A percentile compares a stretch with the other conserved stretches of the same genome.
Evolutionary conservation across 1,140 invertebrate species (phyloP).

Genomic region (Parasteatoda tepidariorum): DNA sequence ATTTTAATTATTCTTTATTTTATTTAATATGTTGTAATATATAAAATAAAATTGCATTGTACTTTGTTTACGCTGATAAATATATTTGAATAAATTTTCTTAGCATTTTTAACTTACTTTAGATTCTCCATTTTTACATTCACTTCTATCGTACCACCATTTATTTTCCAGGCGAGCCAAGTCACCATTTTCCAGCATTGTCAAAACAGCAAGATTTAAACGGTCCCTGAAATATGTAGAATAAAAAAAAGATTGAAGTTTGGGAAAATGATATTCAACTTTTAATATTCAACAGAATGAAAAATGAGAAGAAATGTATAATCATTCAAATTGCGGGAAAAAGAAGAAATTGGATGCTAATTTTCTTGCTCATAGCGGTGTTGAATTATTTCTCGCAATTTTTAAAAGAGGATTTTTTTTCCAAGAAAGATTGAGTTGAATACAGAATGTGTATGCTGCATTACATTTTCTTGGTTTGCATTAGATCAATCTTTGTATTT

Average conservation of each 20-base stretch:
- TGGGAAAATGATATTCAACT: no score
- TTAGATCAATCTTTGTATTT: background rate
- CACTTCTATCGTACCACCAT: conserved; percentile 86
- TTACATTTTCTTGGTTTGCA: background rate
- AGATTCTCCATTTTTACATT: conserved; percentile 68
- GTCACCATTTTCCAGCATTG: conserved; percentile 91
- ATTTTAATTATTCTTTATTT: no score
- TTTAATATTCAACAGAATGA: background rate
- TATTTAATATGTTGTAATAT: no score
- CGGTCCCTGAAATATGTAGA: conserved; percentile 75
- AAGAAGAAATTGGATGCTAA: background rate
- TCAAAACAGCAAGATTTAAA: conserved; percentile 91
- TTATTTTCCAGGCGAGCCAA: conserved; percentile 90
- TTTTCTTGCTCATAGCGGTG: background rate
- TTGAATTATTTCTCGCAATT: background rate
- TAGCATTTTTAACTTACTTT: conserved; percentile 62
- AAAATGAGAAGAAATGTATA: background rate
- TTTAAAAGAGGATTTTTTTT: background rate
- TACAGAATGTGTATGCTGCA: background rate
- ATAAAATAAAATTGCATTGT: no score
- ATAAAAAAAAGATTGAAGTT: background rate
- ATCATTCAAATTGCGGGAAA: background rate
- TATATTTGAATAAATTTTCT: background rate
- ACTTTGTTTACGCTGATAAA: no score
- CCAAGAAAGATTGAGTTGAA: background rate